Base-by-base conservation (phyloP, 2,888 invertebrate species). In the Tenthredo distinguenda region DNA sequence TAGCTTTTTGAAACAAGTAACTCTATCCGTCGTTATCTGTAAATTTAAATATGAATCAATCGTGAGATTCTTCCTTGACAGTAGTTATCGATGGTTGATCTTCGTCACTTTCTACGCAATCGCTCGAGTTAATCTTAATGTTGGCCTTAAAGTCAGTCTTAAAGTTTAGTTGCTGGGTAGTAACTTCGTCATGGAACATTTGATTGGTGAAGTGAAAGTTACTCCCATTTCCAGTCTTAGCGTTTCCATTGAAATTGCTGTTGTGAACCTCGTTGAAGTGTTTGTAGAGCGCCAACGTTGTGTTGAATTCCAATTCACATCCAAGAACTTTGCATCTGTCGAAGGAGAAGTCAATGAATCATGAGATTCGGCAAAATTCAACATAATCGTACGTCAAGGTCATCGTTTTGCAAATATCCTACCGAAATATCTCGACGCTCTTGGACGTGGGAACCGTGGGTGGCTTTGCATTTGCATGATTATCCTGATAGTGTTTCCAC, bases 101-200 rank as follows among this genome's bases (percentile, higher is more conserved):
- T 84, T 90, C 89, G 31, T 88, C 88, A 85, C 83, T 88, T 85
- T 91, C 91, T 37, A 88, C 87, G 86, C 91, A 91, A 34, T 91
- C 90, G 77, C 91, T 91, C 86, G 90, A 86, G 87, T 90, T 91
- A 90, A 89, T 88, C 86, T 89, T 92, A 90, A 90, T 90, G 90
- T 93, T 93, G 91, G 92, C 91, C 91, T 93, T 92, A 87, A 92
- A 92, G 88, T 93, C 93, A 93, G 93, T 93, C 93, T 93, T 93
- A 89, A 92, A 91, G 89, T 92, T 93, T 90, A 87, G 87, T 90
- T 90, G 91, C 85, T 90, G 91, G 90, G 89, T 86, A 86, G 90
- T 90, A 90, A 91, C 88, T 87, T 92, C 91, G 87, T 91, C 89
- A 79, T 90, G 90, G 87, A 91, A 92, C 88, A 91, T 89, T 85